A percentile compares a stretch with the other conserved stretches of the same genome.
phyloP scores from a whole-genome alignment of 2,888 invertebrate species.

The Amblyjoppa fuscipennis region DNA sequence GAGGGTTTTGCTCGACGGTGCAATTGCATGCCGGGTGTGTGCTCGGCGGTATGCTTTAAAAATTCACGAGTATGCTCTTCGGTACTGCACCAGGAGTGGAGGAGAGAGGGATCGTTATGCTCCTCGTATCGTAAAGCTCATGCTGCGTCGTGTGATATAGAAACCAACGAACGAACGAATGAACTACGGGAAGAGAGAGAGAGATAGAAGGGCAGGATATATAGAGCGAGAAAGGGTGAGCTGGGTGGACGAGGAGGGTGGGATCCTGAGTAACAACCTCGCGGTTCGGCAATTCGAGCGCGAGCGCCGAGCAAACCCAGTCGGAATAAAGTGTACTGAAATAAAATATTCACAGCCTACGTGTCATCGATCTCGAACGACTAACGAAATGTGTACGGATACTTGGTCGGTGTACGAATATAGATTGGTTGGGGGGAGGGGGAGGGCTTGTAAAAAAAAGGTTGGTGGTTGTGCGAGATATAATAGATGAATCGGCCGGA shows the following conservation, averaged over 20 bases:
- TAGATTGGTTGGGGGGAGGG: not conserved
- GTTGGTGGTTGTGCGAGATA: not conserved
- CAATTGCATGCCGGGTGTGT: not conserved
- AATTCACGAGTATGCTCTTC: slow-evolving; percentile 54
- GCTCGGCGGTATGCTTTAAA: slow-evolving; percentile 47
- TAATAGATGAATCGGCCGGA: not conserved
- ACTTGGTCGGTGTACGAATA: slow-evolving; percentile 48
- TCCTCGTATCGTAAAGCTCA: slow-evolving; percentile 57
- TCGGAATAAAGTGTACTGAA: slow-evolving; percentile 52
- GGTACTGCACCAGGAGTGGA: slow-evolving; percentile 26
- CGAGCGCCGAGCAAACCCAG: slow-evolving; percentile 47
- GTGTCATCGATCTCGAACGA: slow-evolving; percentile 71
- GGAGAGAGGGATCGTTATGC: slow-evolving; percentile 53
- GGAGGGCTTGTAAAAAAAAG: slow-evolving; percentile 56
- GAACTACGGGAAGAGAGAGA: slow-evolving; percentile 26
- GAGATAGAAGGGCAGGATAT: slow-evolving; percentile 1
- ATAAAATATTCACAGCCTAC: slow-evolving; percentile 74
- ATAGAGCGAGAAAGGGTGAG: slow-evolving; percentile 28
- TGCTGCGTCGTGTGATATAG: slow-evolving; percentile 33
- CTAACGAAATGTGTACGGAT: slow-evolving; percentile 22
- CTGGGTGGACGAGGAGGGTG: slow-evolving; percentile 36
- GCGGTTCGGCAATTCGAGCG: slow-evolving; percentile 32
- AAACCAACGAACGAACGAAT: slow-evolving; percentile 40
- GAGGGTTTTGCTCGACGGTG: slow-evolving; percentile 10
- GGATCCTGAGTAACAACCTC: slow-evolving; percentile 30